Evolutionary conservation across 2,888 invertebrate species (phyloP), one percentile per base, ranked within the genome.

Genomic region (Caenorhabditis zanzibari): DNA sequence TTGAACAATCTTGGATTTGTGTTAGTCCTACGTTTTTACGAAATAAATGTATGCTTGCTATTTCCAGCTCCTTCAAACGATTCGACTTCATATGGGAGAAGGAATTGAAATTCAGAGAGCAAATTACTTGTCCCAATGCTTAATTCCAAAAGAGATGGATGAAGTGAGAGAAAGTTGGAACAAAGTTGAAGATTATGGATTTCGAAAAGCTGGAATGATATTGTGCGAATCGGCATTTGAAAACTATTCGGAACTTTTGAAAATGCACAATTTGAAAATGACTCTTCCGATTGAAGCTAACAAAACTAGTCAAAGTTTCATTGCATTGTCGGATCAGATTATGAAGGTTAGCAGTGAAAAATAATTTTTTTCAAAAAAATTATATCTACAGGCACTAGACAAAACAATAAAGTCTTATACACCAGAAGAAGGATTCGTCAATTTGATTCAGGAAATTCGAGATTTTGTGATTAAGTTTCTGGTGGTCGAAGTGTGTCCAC

Each of bases 401-500:
- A 80, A 82, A 44, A 88, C 90, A 1, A 90, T 91, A 41, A 79
- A 86, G 26, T 82, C 83, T 2, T 91, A 90, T 64, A 74, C 83
- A 12, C 79, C 84, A 24, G 82, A 81, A 22, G 44, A 76, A 28
- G 91, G 91, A 19, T 91, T 91, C 63, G 41, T 54, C 7, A 69
- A 76, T 41, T 72, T 92, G 28, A 85, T 88, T 6, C 84, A 82
- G 41, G 84, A 86, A 74, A 83, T 92, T 56, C 72, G 84, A 35
- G 85, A 85, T 24, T 91, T 89, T 54, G 88, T 90, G 4, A 71
- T 87, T 5, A 83, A 85, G 19, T 90, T 89, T 69, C 76, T 91
- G 64, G 82, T 91, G 24, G 59, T 90, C 9, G 90, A 91, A 41
- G 91, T 91, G 1, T 91, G 89, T 44, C 91, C 91, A n/a, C 85